Evolutionary conservation across 2,797 vertebrate species (phyloP), one percentile per base, ranked within the genome.

Genomic region (Spinus pinus): DNA sequence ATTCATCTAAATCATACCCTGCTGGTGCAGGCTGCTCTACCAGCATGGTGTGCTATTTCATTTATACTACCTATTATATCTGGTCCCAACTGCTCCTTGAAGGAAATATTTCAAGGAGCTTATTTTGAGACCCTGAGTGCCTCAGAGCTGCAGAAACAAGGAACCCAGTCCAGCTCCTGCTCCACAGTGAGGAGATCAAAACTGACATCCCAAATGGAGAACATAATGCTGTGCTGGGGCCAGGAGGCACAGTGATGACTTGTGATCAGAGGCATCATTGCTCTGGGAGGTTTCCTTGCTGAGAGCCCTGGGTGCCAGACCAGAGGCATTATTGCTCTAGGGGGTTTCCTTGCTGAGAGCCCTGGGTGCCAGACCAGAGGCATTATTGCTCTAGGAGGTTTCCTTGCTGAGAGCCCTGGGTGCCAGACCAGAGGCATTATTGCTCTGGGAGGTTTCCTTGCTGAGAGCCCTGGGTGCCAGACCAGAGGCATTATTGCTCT

Each of bases 181-280:
- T 88, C 69, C 49, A 6, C 4, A 8, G 64, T 80, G 56, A 64
- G 72, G 47, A 89, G 64, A 94, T 94, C 73, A 73, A 60, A 81
- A 62, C 44, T 62, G 87, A 85, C 93, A 93, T 90, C 50, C 74
- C 81, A 82, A 88, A 91, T 54, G 74, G 84, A 66, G 60, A 74
- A 64, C 60, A 37, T 81, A 77, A 82, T 42, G 69, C 72, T 41
- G 69, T 33, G 74, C 54, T 80, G 31, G 62, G 62, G 54, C 69
- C 44, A 16, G 7, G 53, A 77, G 91, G 73, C 79, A 9, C 16
- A 0, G 42, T 81, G 88, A 92, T 69, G 62, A 35, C 86, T 82
- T 8, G 31, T 69, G 92, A 86, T 81, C 42, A 35, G 23, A 41
- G 60, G 58, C 57, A 28, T 88, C 77, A 82, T 67, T 93, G 51